Evolutionary conservation across 2,797 vertebrate species (phyloP).

Genomic region (Bradypodion pumilum): DNA sequence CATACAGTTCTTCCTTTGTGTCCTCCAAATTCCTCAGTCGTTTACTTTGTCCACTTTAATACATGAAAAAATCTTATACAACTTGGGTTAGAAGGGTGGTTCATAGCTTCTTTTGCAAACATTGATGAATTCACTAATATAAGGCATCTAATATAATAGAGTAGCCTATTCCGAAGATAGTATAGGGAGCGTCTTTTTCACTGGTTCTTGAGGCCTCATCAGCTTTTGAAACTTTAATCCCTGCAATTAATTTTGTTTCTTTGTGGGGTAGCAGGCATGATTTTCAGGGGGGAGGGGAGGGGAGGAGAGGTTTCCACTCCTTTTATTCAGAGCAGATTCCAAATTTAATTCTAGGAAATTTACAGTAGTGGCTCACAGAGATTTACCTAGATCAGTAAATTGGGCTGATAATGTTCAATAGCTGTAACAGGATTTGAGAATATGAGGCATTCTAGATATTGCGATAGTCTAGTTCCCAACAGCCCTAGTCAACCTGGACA

Average conservation of each 20-base stretch:
- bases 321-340: neutral
- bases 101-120: neutral
- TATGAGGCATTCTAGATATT: neutral
- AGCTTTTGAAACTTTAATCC: conserved; percentile 1
- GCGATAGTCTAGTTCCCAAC: neutral
- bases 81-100: neutral
- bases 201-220: neutral
- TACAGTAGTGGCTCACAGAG: neutral
- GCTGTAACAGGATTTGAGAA: neutral
- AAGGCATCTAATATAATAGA: neutral
- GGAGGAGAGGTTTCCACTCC: neutral
- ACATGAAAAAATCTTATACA: neutral
- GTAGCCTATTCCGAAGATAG: neutral
- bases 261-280: neutral
- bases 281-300: neutral
- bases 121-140: neutral
- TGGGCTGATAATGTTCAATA: neutral
- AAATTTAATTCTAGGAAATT: neutral
- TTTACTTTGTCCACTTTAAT: neutral
- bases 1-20: neutral
- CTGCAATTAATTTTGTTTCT: neutral
- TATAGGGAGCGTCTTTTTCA: neutral
- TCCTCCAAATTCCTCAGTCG: neutral
- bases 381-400: neutral
- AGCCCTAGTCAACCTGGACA: neutral